Percentiles rank a stretch among this genome's conserved stretches.
Evolutionary conservation across 2,797 vertebrate genomes (phyloP).

Genomic region (Poecilia picta): DNA sequence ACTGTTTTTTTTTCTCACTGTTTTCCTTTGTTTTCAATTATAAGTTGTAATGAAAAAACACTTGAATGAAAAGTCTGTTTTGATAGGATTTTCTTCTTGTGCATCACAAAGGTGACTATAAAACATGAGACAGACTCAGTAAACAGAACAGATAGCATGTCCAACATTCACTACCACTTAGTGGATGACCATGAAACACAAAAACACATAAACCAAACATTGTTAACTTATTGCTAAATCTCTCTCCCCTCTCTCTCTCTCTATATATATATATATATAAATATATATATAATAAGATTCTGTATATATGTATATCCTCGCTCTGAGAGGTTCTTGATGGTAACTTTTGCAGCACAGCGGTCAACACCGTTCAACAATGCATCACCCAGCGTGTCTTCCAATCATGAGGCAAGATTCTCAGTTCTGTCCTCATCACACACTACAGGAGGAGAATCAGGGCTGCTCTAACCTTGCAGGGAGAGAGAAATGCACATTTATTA

Average conservation of each 20-base stretch:
- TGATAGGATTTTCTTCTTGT: constrained; percentile 15
- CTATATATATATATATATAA: constrained; percentile 74
- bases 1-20: constrained; percentile 5
- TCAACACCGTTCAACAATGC: constrained; percentile 67
- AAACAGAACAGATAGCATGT: constrained; percentile 58
- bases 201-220: constrained; percentile 31
- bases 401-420: constrained; percentile 48
- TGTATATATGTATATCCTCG: constrained; percentile 68
- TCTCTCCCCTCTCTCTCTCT: no score
- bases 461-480: constrained; percentile 47
- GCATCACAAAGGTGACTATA: constrained; percentile 22
- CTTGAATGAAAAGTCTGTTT: background rate
- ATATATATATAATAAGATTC: constrained; percentile 57
- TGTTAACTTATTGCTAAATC: constrained; percentile 31
- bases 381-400: constrained; percentile 68
- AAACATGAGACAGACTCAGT: constrained; percentile 28
- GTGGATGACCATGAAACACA: constrained; percentile 22
- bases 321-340: constrained; percentile 56
- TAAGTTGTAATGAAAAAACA: constrained; percentile 21
- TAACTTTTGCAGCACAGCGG: constrained; percentile 64
- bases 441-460: constrained; percentile 59
- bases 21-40: background rate
- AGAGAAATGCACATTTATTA: constrained; percentile 60
- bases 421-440: constrained; percentile 38
- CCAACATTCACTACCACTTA: constrained; percentile 45